Base-by-base conservation (phyloP, 2,113 vertebrate genomes). In the Paedocypris sp. region DNA sequence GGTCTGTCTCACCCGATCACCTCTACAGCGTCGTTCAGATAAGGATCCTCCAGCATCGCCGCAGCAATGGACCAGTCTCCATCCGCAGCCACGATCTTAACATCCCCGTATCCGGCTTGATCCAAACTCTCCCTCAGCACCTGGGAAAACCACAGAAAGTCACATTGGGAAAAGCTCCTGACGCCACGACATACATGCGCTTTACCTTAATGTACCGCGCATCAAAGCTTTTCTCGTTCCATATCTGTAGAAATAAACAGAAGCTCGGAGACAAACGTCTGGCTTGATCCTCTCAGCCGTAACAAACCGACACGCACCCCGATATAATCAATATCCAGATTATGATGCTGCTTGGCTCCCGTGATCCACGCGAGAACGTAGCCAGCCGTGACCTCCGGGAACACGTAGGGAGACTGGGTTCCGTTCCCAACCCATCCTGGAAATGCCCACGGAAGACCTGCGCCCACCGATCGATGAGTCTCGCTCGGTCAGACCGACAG, bases 391-490 rank as follows among this genome's bases (percentile, higher is more conserved):
- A 93, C 67, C 46, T 94, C 86, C 4, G 90, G 88, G 45, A 79
- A 86, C 13, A 85, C 82, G n/a, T 94, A 99, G 1, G 95, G 95
- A 90, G 90, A 97, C 64, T 87, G 87, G 73, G 84, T 83, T 12
- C 90, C 91, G 26, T 52, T 75, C 6, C 94, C 92, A 69, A 98
- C 77, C 95, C 95, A 99, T 52, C 82, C 89, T 0, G 95, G 95
- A 75, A 98, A 99, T 0, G 93, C 85, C 95, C 95, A 99, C 0
- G 94, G 94, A 45, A 99, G 75, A 15, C 87, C 95, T 98, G 69
- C 23, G 22, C 29, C 13, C 31, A 11, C 29, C 32, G 31, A 58
- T 1, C 26, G 11, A 31, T 43, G 4, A 41, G 31, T 43, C 15
- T 42, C n/a, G n/a, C n/a, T n/a, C n/a, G n/a, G n/a, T n/a, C n/a